Percentiles rank a stretch among this genome's conserved stretches.
Evolutionary conservation across 64 coral and sea anemone species (phyloP).

Genomic region (Hydrozoanthus tunicans): DNA sequence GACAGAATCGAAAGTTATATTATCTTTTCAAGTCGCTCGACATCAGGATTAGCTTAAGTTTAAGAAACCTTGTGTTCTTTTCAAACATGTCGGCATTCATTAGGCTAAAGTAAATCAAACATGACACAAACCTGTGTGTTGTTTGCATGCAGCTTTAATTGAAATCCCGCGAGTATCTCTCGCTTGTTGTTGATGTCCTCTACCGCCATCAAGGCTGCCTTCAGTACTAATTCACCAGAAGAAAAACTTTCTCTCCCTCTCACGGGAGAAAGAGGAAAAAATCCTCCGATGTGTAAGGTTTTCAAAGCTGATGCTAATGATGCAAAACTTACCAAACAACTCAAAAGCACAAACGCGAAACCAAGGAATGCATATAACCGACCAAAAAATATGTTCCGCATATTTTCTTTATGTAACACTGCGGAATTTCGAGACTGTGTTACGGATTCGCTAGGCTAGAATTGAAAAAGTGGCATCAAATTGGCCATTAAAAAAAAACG

Average conservation of each 20-base stretch:
- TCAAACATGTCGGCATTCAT: neutral
- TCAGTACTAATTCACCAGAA: constrained; percentile 17
- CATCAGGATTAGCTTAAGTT: neutral
- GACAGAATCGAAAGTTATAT: too few relatives aligned
- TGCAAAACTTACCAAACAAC: neutral
- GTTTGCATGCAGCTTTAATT: constrained; percentile 67
- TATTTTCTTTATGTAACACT: neutral
- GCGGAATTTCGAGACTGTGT: neutral
- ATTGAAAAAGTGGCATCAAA: neutral
- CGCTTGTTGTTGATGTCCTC: constrained; percentile 60
- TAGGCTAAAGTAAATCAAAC: neutral
- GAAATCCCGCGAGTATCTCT: constrained; percentile 61
- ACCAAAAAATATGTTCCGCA: neutral
- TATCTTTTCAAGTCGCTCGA: too few relatives aligned
- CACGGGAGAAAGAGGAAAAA: constrained; percentile 52
- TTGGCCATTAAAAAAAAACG: neutral
- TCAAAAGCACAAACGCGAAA: constrained; percentile 7
- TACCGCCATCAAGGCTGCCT: constrained; percentile 56
- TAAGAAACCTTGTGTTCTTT: neutral
- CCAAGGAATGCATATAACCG: constrained; percentile 37
- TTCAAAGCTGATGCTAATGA: neutral
- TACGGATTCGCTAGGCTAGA: neutral
- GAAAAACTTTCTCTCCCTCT: neutral
- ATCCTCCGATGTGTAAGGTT: constrained; percentile 60
- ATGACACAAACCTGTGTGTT: constrained; percentile 65